phyloP scores from a whole-genome alignment of 1,140 invertebrate species.

The Diachasmimorpha longicaudata region DNA sequence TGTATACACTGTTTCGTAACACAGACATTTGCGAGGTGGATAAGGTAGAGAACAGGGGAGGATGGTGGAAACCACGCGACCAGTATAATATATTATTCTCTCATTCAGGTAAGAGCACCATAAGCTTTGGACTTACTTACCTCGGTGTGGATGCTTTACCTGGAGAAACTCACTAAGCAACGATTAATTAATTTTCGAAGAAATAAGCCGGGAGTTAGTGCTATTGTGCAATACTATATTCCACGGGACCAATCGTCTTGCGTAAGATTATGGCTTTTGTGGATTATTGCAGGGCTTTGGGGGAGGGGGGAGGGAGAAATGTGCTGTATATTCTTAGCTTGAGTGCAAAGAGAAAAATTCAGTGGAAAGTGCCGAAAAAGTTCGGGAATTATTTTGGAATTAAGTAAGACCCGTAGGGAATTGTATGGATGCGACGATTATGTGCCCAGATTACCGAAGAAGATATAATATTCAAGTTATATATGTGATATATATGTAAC shows the following conservation, averaged over 20 bases:
- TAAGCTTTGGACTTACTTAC: slow-evolving; percentile 24
- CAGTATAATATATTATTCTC: slow-evolving; percentile 28
- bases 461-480: too few relatives aligned
- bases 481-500: too few relatives aligned
- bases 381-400: too few relatives aligned
- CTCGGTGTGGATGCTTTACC: neutral
- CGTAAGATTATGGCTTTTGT: neutral
- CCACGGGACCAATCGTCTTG: neutral
- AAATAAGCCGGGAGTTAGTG: neutral
- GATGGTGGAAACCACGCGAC: neutral
- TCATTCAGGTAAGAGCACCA: slow-evolving; percentile 29
- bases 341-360: too few relatives aligned
- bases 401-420: too few relatives aligned
- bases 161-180: slow-evolving; percentile 20
- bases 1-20: neutral
- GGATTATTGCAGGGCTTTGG: neutral
- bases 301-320: neutral
- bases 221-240: neutral
- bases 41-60: neutral
- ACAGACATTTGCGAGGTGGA: neutral
- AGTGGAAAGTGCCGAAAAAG: neutral
- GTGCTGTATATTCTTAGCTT: too few relatives aligned
- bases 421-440: too few relatives aligned
- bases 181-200: slow-evolving; percentile 27
- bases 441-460: too few relatives aligned